Percentiles rank a stretch among this genome's conserved stretches.
phyloP scores from a whole-genome alignment of 2,113 vertebrate species.

The Corythaixoides concolor region DNA sequence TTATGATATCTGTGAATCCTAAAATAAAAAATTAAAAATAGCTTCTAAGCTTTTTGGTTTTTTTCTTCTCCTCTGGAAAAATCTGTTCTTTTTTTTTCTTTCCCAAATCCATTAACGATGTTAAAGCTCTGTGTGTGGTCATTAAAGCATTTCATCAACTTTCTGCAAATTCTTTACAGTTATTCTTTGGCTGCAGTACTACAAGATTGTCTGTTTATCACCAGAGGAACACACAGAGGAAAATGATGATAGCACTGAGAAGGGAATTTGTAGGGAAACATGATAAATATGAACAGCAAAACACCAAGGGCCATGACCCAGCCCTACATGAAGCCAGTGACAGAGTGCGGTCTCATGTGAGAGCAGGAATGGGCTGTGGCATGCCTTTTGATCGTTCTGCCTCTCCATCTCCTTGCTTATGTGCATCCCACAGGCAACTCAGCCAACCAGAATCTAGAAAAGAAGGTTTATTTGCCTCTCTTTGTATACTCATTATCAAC shows the following conservation, averaged over 20 bases:
- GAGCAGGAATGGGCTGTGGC: not conserved
- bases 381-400: not conserved
- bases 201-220: not conserved
- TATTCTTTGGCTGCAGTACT: not conserved
- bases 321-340: not conserved
- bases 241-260: not conserved
- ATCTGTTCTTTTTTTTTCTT: not conserved
- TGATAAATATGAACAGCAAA: not conserved
- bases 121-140: conserved; percentile 34
- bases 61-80: not conserved
- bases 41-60: not conserved
- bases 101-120: not conserved
- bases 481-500: not conserved
- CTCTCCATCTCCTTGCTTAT: not conserved
- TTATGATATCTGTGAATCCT: not conserved
- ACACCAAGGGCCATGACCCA: not conserved
- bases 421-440: not conserved
- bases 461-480: not conserved
- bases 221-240: not conserved
- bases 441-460: too few species aligned
- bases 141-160: conserved; percentile 19
- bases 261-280: not conserved
- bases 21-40: not conserved
- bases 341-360: not conserved
- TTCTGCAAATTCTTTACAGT: not conserved